Evolutionary conservation across 2,797 vertebrate genomes (phyloP).

Genomic region (Psittacula echo): DNA sequence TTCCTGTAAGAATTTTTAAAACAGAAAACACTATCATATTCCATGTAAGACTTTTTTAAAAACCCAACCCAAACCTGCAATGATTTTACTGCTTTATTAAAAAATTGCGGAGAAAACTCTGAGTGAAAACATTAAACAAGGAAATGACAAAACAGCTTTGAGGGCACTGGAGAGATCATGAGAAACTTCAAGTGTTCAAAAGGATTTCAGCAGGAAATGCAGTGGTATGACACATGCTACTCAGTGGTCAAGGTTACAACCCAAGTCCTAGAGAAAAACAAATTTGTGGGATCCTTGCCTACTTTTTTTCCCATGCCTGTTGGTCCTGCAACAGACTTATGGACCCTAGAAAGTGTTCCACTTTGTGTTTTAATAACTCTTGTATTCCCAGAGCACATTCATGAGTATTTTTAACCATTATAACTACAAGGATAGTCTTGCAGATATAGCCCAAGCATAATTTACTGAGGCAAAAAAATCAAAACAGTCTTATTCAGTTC

Average conservation of each 20-base stretch:
- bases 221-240: not conserved
- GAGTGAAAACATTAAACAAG: not conserved
- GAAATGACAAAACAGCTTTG: not conserved
- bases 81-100: not conserved
- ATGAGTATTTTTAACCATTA: not conserved
- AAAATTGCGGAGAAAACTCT: not conserved
- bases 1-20: not conserved
- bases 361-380: not conserved
- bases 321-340: not conserved
- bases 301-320: not conserved
- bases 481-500: not conserved
- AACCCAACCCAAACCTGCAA: not conserved
- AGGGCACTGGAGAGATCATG: constrained; percentile 8
- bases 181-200: not conserved
- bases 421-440: not conserved
- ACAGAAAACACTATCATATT: not conserved
- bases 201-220: not conserved
- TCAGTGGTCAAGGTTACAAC: not conserved
- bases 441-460: not conserved
- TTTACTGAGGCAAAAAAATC: not conserved
- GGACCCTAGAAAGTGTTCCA: not conserved
- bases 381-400: not conserved
- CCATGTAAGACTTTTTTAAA: not conserved
- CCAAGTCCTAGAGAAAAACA: not conserved
- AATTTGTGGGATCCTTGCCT: not conserved